Evolutionary conservation across 2,797 vertebrate species (phyloP), one percentile per base, ranked within the genome.

Genomic region (Pangasius sanitwongsei): DNA sequence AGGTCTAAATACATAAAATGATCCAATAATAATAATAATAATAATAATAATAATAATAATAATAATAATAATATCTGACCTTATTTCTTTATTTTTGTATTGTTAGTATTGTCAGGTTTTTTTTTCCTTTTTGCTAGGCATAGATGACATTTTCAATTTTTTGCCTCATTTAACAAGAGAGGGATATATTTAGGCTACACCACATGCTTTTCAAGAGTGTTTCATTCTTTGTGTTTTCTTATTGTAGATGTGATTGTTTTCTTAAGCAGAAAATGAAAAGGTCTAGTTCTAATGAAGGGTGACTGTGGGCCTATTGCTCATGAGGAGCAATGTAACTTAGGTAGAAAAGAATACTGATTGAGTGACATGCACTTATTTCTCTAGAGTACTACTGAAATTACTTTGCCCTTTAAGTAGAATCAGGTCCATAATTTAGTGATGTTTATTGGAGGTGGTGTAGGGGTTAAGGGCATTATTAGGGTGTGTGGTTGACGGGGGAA

Each of bases 341-440:
- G 85, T 91, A 87, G 57, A 1, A 6, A 87, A 90, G 85, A 93
- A 88, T 88, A 75, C 77, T 91, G 55, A 87, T 89, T 85, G 85
- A 95, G 90, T 93, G 92, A 92, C 90, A 92, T 88, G 77, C 92
- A 82, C 92, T 92, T 92, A 93, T 93, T 93, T 93, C 90, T 94
- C 91, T 89, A 90, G 89, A 89, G 91, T 86, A 92, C 87, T 90
- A 15, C 86, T 82, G 20, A 94, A 93, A 92, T 92, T 13, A 90
- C 88, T 83, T 72, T 90, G 84, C 77, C 91, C 88, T 91, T 92
- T 93, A 89, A 89, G 87, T 88, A 77, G 90, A 83, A 89, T 61
- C 57, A 31, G 82, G 37, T 59, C 25, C 20, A 88, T 89, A 53
- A 86, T 88, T 87, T 86, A 41, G 20, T 77, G 31, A 77, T 83